Conservation (phyloP, 2,797 vertebrate species). For the Manis crassicaudata region DNA sequence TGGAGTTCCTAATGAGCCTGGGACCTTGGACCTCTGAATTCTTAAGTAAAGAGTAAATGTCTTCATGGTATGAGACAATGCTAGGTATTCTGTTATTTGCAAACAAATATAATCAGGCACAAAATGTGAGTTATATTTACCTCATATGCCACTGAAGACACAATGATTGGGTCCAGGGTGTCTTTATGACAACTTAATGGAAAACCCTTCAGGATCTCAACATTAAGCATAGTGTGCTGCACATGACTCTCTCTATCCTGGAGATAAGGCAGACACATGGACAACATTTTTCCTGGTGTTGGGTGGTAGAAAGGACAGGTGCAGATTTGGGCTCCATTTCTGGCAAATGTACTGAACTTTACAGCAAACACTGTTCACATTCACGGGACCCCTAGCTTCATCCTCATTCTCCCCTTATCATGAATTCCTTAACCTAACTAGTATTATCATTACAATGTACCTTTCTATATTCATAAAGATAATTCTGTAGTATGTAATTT, state of each 20-base stretch:
- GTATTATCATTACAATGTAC: neutral
- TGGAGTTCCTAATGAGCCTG: neutral
- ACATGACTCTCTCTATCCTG: neutral
- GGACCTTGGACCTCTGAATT: neutral
- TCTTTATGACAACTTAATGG: neutral
- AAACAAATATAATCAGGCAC: neutral
- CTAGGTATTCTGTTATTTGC: neutral
- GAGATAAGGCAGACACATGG: rapidly evolving
- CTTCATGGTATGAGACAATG: neutral
- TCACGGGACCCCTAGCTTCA: neutral
- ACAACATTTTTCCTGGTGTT: neutral
- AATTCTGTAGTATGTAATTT: neutral
- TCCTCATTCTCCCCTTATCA: neutral
- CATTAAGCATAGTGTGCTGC: neutral
- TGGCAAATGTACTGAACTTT: neutral
- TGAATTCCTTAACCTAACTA: neutral
- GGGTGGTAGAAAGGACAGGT: neutral
- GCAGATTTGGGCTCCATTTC: neutral
- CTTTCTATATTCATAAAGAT: neutral
- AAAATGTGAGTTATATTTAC: neutral
- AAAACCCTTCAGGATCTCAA: neutral
- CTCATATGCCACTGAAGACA: neutral
- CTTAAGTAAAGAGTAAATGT: neutral
- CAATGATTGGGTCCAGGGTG: neutral
- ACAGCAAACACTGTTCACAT: rapidly evolving